These are phyloP conservation scores for Perccottus glenii DNA, from an alignment of 2,113 vertebrate genomes.

Conservation along the genomic window DNA sequence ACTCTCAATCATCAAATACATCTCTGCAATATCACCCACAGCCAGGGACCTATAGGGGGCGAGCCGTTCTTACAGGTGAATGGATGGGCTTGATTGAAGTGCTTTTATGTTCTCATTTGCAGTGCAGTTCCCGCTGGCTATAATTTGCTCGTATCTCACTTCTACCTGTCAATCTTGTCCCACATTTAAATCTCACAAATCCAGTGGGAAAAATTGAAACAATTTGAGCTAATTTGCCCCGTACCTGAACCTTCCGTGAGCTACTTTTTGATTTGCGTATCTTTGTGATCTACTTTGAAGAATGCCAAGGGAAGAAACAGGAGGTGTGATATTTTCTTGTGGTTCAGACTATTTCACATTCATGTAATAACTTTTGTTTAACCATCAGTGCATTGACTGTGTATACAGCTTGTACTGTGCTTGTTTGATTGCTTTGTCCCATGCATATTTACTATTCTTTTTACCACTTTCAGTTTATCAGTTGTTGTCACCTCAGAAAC, in stretches of 20 bases:
- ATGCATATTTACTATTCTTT: slow-evolving; percentile 44
- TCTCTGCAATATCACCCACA: slow-evolving; percentile 18
- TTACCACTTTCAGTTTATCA: slow-evolving; percentile 12
- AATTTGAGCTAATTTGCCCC: slow-evolving; percentile 66
- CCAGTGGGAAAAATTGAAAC: slow-evolving; percentile 61
- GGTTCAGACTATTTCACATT: slow-evolving; percentile 59
- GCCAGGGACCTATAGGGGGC: slow-evolving; percentile 16
- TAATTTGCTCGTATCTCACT: slow-evolving; percentile 46
- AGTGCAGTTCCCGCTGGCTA: slow-evolving; percentile 42
- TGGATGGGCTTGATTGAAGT: slow-evolving; percentile 47
- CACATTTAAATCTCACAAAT: slow-evolving; percentile 61
- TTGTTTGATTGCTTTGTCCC: slow-evolving; percentile 38
- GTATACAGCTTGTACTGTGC: slow-evolving; percentile 22
- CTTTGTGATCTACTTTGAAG: slow-evolving; percentile 66
- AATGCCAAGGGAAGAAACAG: slow-evolving; percentile 36
- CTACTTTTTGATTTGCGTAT: slow-evolving; percentile 50
- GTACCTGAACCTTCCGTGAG: slow-evolving; percentile 56
- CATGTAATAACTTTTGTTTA: slow-evolving; percentile 51
- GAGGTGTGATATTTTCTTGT: slow-evolving; percentile 43
- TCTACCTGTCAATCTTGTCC: slow-evolving; percentile 54
- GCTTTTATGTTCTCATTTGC: slow-evolving; percentile 49
- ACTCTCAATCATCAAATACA: slow-evolving; percentile 9
- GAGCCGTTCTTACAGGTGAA: slow-evolving; percentile 37
- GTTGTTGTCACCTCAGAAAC: slow-evolving; percentile 25
- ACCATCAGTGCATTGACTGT: slow-evolving; percentile 19